Evolutionary conservation across 2,888 invertebrate genomes (phyloP), one percentile per base, ranked within the genome.

Genomic region (Drosophila diplacantha): DNA sequence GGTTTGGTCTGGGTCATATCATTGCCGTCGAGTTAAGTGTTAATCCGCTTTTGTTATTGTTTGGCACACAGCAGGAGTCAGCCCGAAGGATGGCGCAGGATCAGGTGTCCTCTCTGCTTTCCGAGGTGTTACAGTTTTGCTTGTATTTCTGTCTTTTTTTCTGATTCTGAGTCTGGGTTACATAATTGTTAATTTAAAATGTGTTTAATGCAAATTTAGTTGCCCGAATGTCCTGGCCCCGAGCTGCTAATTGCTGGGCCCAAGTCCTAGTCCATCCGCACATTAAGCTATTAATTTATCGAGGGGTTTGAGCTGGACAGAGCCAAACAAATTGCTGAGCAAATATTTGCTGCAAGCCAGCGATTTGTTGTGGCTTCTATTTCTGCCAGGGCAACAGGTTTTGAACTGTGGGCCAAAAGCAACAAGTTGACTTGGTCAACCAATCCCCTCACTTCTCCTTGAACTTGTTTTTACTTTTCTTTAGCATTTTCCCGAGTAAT

Each of bases 151-250:
- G 57, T 41, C 26, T 22, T 39, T 26, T 24, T 22, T 51, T 43
- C n/a, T 35, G 5, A 7, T 5, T 24, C 3, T 5, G 29, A 29
- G 44, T 31, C 20, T 37, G 68, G 81, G 66, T 74, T 78, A 81
- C 81, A 73, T 81, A 80, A 80, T 80, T 83, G 73, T 74, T 46
- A 47, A 78, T 81, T 80, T 80, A 83, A 67, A 81, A 71, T 73
- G 75, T 75, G 66, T 83, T 83, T 81, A 81, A 83, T 83, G 73
- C 71, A 71, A 75, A 71, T 75, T 75, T 62, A 71, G 71, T 70
- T 65, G 71, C 62, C 60, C 41, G 34, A 44, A 34, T 60, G 22
- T 34, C 47, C 46, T 39, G 41, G 53, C 34, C 20, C 18, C 35
- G 24, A 41, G n/a, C 55, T 29, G 24, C 38, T 74, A 79, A 79